Percentiles rank a stretch among this genome's conserved stretches.
These are phyloP conservation scores for Ectemnius cavifrons DNA, from an alignment of 2,888 invertebrate genomes.

Conservation along the genomic window DNA sequence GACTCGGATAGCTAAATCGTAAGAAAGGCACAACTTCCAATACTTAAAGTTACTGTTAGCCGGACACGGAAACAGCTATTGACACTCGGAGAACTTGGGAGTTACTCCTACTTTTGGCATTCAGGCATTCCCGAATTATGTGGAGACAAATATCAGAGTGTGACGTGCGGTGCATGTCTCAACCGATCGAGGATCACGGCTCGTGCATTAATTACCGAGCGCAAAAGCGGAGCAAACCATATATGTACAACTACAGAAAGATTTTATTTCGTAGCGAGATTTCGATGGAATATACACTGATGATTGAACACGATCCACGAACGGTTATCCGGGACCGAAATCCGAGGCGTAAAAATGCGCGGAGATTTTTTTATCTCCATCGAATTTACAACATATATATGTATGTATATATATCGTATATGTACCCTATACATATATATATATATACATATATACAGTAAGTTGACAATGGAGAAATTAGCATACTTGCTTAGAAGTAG, in stretches of 20 bases:
- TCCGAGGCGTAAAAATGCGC: constrained; percentile 7
- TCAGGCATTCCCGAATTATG: no score
- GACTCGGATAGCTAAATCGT: constrained; percentile 2
- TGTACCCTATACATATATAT: no score
- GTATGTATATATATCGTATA: no score
- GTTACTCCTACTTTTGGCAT: no score
- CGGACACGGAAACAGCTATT: constrained; percentile 32
- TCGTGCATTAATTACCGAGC: neutral
- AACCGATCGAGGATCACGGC: constrained; percentile 24
- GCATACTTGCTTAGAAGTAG: constrained; percentile 6
- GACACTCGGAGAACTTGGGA: constrained; percentile 26
- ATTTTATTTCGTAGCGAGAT: no score
- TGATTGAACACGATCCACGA: constrained; percentile 12
- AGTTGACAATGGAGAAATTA: constrained; percentile 5
- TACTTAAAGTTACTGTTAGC: constrained; percentile 59
- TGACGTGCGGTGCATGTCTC: constrained; percentile 22
- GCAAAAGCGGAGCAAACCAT: neutral
- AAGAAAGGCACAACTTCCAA: constrained; percentile 45
- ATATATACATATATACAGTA: neutral
- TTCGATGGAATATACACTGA: no score
- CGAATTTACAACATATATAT: constrained; percentile 3
- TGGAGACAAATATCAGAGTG: neutral
- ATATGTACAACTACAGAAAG: no score
- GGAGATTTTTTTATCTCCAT: neutral
- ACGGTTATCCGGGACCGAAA: constrained; percentile 23